Base-by-base conservation (phyloP, 1,140 invertebrate species). In the Meloidogyne floridensis region DNA sequence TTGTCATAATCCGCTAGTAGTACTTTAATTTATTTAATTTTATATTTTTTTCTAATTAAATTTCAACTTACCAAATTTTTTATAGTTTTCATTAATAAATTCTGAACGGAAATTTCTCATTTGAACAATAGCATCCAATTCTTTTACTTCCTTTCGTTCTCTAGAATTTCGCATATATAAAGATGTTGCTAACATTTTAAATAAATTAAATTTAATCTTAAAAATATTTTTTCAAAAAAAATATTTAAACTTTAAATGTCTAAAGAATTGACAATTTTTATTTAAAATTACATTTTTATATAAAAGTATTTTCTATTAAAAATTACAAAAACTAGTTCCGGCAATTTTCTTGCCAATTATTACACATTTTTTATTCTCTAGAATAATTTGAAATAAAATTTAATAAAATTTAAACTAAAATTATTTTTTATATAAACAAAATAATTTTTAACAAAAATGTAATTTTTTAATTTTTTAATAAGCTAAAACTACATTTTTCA, bases 141-240 rank as follows among this genome's bases (percentile, higher is more conserved):
- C 69, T 69, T 80, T 51, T 47, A 59, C 42, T 20, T 81, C 80
- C 51, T 80, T 80, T 7, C 76, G 47, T 56, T 81, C 77, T 59
- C 80, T 72, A 59, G 80, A 54, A 51, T 80, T 80, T 47, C 76
- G 72, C 72, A 80, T 74, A 65, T 77, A 80, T 15, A 80, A 18
- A 18, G 80, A 80, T 51, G 80, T 56, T 56, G 70, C 80, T 18
- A 80, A 20, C 80, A 80, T 80, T 65, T 65, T 15, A 56, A 59
- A 15, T 59, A 2, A 15, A 15, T 18, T 13, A 7, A n/a, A n/a
- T n/a, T n/a, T 6, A 18, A n/a, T 65, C 7, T 4, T 65, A n/a
- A n/a, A 65, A 59, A 65, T 65, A 65, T n/a, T n/a, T n/a, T 5
- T 65, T 18, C n/a, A 2, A 18, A 65, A n/a, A 65, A 65, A n/a